A percentile compares a stretch with the other conserved stretches of the same genome.
Evolutionary conservation across 2,888 invertebrate genomes (phyloP).

Genomic region (Lithophane semibrunnea): DNA sequence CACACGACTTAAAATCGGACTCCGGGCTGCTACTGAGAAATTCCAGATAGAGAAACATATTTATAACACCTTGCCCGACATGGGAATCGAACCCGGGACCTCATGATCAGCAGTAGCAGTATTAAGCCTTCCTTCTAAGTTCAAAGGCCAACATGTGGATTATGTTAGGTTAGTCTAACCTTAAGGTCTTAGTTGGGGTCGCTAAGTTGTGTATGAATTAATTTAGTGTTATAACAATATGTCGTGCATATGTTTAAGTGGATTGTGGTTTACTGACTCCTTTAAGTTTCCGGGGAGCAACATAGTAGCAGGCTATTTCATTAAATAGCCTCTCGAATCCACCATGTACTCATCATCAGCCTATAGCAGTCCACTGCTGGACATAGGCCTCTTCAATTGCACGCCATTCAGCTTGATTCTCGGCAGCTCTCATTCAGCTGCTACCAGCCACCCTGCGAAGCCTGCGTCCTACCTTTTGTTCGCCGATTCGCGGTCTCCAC

Average conservation of each 20-base stretch:
- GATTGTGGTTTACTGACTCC: background rate
- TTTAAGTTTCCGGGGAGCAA: background rate
- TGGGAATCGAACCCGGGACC: too few species aligned
- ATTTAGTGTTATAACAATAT: conserved; percentile 16
- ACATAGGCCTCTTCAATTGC: too few species aligned
- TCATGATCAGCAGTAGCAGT: too few species aligned
- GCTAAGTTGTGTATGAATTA: conserved; percentile 12
- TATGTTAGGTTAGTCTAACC: conserved; percentile 17
- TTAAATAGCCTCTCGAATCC: background rate
- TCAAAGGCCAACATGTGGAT: conserved; percentile 16
- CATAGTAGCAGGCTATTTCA: background rate
- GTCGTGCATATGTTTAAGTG: background rate
- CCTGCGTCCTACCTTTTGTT: too few species aligned
- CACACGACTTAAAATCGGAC: too few species aligned
- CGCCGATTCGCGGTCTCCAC: too few species aligned
- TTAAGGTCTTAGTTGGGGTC: conserved; percentile 32
- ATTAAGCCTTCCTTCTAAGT: conserved; percentile 6
- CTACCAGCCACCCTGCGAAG: too few species aligned
- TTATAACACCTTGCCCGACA: background rate
- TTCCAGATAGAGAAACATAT: background rate
- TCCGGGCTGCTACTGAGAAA: too few species aligned
- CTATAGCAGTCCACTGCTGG: too few species aligned
- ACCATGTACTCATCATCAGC: too few species aligned
- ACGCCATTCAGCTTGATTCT: too few species aligned
- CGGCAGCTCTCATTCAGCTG: too few species aligned